Evolutionary conservation across 2,888 invertebrate genomes (phyloP).

Genomic region (Temnothorax rugatulus): DNA sequence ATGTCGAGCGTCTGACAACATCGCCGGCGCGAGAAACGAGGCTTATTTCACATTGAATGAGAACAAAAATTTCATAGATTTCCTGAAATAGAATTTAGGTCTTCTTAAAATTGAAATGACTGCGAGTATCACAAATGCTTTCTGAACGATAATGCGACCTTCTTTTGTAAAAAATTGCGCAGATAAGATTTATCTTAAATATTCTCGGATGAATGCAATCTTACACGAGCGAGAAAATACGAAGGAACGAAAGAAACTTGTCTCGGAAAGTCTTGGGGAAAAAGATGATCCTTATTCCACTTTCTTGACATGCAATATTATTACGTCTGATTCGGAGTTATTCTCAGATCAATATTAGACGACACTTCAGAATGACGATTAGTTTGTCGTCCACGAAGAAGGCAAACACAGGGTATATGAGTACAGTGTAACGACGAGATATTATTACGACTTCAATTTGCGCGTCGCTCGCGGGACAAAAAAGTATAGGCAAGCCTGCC

Average conservation of each 20-base stretch:
- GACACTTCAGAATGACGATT: slow-evolving; percentile 4
- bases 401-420: not conserved
- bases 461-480: slow-evolving; percentile 43
- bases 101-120: not conserved
- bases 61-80: slow-evolving; percentile 4
- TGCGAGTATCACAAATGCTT: not conserved
- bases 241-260: not conserved
- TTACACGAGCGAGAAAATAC: slow-evolving; percentile 4
- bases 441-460: slow-evolving; percentile 44
- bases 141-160: slow-evolving; percentile 7
- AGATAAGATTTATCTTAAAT: slow-evolving; percentile 32
- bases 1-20: not conserved
- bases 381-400: slow-evolving; percentile 8
- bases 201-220: slow-evolving; percentile 1
- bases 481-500: not conserved
- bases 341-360: slow-evolving; percentile 32
- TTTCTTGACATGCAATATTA: slow-evolving; percentile 5
- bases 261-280: not conserved
- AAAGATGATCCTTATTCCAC: not conserved
- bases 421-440: slow-evolving; percentile 11
- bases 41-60: not conserved
- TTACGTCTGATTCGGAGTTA: slow-evolving; percentile 29
- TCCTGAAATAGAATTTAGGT: not conserved
- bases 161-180: not conserved
- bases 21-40: not conserved